Conservation (phyloP, 2,888 invertebrate genomes). For the Perdita meconis region DNA sequence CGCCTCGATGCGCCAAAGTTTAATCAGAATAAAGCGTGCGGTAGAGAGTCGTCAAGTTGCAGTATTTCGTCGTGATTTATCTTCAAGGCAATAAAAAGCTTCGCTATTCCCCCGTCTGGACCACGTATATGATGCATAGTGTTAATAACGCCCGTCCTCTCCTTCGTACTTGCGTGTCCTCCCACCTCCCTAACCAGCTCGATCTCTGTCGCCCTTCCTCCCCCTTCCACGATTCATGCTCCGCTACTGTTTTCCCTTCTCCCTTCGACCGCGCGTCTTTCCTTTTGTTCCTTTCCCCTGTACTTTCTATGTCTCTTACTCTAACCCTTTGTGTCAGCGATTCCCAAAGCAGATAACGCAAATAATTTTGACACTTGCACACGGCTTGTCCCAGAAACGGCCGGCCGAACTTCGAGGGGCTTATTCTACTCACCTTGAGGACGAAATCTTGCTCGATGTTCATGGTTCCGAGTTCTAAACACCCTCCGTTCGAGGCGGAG, state of each 20-base stretch:
- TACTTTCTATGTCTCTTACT: neutral
- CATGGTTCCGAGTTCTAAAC: neutral
- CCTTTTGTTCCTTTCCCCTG: neutral
- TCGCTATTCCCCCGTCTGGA: conserved; percentile 44
- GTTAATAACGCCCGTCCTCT: conserved; percentile 75
- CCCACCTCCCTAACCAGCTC: conserved; percentile 5
- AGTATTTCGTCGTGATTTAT: conserved; percentile 71
- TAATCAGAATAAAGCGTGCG: conserved; percentile 63
- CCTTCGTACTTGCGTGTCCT: conserved; percentile 44
- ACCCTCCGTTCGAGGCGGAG: neutral
- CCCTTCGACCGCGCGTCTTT: neutral
- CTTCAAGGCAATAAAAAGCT: conserved; percentile 71
- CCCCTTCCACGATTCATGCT: conserved; percentile 19
- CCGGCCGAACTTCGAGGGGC: no score
- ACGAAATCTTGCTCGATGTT: neutral
- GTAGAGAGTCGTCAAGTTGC: conserved; percentile 60
- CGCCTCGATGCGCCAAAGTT: conserved; percentile 37
- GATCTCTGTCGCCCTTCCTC: conserved; percentile 28
- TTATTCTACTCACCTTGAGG: neutral
- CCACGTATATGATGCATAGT: conserved; percentile 74
- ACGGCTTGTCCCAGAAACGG: neutral
- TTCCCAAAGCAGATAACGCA: neutral
- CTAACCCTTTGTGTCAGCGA: neutral
- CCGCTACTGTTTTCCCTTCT: conserved; percentile 22
- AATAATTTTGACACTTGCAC: neutral